A percentile compares a stretch with the other conserved stretches of the same genome.
These are phyloP conservation scores for Tyto alba DNA, from an alignment of 2,113 vertebrate genomes.

Conservation along the genomic window DNA sequence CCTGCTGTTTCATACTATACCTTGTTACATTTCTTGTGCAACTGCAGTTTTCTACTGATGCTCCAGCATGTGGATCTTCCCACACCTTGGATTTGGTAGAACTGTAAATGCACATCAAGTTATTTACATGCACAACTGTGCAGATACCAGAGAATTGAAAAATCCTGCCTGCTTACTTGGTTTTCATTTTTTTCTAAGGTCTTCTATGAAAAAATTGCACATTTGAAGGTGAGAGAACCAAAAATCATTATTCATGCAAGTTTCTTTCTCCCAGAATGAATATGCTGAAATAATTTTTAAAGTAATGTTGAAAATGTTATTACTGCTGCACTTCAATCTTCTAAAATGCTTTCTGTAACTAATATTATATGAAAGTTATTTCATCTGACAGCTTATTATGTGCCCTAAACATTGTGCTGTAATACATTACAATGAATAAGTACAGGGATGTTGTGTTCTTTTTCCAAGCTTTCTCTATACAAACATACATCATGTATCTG, in stretches of 20 bases:
- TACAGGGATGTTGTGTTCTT: not conserved
- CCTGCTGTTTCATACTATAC: not conserved
- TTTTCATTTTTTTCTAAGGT: not conserved
- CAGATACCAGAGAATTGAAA: not conserved
- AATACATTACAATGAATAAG: not conserved
- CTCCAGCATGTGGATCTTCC: not conserved
- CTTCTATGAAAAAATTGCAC: not conserved
- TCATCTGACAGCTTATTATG: not conserved
- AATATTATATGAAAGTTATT: not conserved
- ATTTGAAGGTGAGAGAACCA: not conserved
- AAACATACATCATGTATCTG: not conserved
- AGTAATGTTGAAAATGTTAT: not conserved
- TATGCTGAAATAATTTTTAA: not conserved
- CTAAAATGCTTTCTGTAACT: not conserved
- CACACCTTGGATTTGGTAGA: not conserved
- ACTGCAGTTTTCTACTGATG: not conserved
- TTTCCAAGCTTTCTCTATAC: not conserved
- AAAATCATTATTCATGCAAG: not conserved
- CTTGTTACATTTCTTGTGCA: not conserved
- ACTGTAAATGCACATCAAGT: not conserved
- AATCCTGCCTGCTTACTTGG: not conserved
- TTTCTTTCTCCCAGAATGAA: not conserved
- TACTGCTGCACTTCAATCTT: not conserved
- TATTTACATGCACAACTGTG: not conserved
- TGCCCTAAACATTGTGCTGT: not conserved